Evolutionary conservation across 2,888 invertebrate species (phyloP).

Genomic region (Nemoura dubitans): DNA sequence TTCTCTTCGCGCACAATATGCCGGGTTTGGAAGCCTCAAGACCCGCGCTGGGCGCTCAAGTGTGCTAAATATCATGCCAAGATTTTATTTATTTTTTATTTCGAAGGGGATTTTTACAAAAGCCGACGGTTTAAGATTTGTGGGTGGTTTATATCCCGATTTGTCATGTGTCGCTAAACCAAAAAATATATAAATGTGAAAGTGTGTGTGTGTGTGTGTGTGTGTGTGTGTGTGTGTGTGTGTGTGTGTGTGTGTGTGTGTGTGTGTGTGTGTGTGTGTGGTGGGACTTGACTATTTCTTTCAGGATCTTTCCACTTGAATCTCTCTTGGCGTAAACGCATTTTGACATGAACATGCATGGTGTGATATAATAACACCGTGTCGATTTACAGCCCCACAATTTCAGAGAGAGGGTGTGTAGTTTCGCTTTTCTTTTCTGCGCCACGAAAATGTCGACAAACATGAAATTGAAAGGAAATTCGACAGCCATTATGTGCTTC

Average conservation of each 20-base stretch:
- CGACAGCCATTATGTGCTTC: background rate
- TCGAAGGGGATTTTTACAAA: background rate
- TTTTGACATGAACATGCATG: background rate
- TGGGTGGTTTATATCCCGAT: background rate
- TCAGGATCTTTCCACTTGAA: background rate
- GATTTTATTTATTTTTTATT: slow-evolving; percentile 7
- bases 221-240: too few relatives aligned
- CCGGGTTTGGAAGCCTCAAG: background rate
- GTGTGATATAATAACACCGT: background rate
- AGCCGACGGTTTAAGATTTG: slow-evolving; percentile 17
- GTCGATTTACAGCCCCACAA: background rate
- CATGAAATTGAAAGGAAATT: background rate
- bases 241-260: too few relatives aligned
- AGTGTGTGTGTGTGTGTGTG: too few relatives aligned
- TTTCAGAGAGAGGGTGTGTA: background rate
- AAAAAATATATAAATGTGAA: background rate
- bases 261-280: too few relatives aligned
- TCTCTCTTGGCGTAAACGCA: background rate
- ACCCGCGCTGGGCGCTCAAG: background rate
- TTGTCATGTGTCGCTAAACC: slow-evolving; percentile 4
- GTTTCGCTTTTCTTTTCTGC: background rate
- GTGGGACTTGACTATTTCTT: background rate
- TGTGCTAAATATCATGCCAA: slow-evolving; percentile 27
- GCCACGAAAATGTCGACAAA: background rate
- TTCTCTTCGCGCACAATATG: background rate